Evolutionary conservation across 2,113 vertebrate species (phyloP).

Genomic region (Nyctibius bracteatus): DNA sequence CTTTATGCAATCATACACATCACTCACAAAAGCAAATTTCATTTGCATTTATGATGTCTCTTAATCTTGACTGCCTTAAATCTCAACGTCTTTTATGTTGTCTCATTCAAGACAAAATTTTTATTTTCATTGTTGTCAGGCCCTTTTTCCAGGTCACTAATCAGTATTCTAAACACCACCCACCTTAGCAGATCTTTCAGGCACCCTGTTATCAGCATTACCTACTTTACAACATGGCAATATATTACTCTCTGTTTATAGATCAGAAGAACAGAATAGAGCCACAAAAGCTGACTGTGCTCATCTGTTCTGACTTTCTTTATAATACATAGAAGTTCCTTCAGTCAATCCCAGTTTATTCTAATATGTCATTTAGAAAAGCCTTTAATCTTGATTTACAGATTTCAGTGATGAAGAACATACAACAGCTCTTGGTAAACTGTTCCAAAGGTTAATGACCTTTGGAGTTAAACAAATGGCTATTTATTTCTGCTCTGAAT

Average conservation of each 20-base stretch:
- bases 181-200: background rate
- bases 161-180: background rate
- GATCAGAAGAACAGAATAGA: background rate
- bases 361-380: slow-evolving; percentile 19
- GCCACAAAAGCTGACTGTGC: background rate
- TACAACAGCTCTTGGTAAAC: slow-evolving; percentile 18
- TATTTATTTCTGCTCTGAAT: slow-evolving; percentile 45
- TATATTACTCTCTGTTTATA: background rate
- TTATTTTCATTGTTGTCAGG: background rate
- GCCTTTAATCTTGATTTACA: slow-evolving; percentile 43
- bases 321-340: background rate
- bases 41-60: background rate
- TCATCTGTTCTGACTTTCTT: slow-evolving; percentile 8
- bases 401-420: slow-evolving; percentile 17
- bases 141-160: background rate
- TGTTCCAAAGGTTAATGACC: slow-evolving; percentile 54
- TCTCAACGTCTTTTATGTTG: background rate
- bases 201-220: background rate
- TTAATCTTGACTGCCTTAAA: background rate
- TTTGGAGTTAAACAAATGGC: slow-evolving; percentile 57
- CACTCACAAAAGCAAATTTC: background rate
- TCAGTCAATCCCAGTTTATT: slow-evolving; percentile 11
- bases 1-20: background rate
- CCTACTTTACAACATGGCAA: background rate
- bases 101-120: background rate